These are phyloP conservation scores for Drosophila eohydei DNA, from an alignment of 2,888 invertebrate species.

Conservation along the genomic window DNA sequence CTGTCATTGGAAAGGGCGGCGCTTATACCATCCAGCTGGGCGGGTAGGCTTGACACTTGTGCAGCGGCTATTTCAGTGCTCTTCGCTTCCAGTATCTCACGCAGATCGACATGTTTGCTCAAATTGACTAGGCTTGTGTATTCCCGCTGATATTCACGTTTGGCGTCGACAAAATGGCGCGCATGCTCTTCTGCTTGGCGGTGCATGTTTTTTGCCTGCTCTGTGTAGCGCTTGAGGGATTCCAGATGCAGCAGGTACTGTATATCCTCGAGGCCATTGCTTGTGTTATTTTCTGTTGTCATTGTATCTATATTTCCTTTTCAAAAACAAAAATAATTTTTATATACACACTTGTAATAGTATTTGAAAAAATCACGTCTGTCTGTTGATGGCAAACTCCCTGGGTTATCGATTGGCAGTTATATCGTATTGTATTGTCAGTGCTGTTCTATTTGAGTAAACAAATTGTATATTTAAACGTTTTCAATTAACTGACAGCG, in stretches of 20 bases:
- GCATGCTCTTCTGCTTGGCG: slow-evolving; percentile 78
- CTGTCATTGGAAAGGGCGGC: slow-evolving; percentile 50
- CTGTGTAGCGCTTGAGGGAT: slow-evolving; percentile 70
- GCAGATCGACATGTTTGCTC: slow-evolving; percentile 51
- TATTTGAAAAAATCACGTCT: slow-evolving; percentile 18
- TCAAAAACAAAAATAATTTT: background rate
- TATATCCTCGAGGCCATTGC: slow-evolving; percentile 64
- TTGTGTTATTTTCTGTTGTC: slow-evolving; percentile 11
- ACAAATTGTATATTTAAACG: too few species aligned
- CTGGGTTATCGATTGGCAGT: slow-evolving; percentile 22
- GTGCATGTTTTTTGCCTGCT: slow-evolving; percentile 63
- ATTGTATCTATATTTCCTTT: slow-evolving; percentile 20
- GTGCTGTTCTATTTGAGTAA: background rate
- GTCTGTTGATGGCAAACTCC: background rate
- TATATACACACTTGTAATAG: background rate
- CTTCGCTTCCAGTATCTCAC: slow-evolving; percentile 42
- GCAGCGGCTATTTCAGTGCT: slow-evolving; percentile 25
- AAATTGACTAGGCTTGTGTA: slow-evolving; percentile 60
- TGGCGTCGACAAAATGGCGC: slow-evolving; percentile 63
- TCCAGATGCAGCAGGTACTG: slow-evolving; percentile 77
- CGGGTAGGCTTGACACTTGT: slow-evolving; percentile 17
- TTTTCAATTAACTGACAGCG: too few species aligned
- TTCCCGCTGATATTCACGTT: slow-evolving; percentile 66
- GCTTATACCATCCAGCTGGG: slow-evolving; percentile 40
- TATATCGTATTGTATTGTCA: background rate